phyloP scores from a whole-genome alignment of 2,797 vertebrate genomes.

The Gastrophryne carolinensis region DNA sequence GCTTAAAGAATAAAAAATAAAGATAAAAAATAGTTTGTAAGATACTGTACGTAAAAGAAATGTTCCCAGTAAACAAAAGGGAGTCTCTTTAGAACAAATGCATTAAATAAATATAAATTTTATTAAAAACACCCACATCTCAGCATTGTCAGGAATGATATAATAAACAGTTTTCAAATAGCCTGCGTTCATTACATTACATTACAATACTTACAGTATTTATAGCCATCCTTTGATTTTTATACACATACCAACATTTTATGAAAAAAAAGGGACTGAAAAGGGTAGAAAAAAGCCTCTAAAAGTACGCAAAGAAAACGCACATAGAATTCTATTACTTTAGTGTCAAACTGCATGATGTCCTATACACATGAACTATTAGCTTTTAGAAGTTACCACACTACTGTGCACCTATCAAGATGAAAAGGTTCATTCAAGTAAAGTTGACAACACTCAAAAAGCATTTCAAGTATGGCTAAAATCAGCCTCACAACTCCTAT shows the following conservation, averaged over 20 bases:
- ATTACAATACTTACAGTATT: conserved; percentile 99
- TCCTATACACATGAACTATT: conserved; percentile 81
- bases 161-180: conserved; percentile 99
- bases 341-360: conserved; percentile 94
- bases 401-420: conserved; percentile 79
- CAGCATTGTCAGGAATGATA: conserved; percentile 99
- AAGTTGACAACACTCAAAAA: conserved; percentile 87
- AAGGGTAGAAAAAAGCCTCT: conserved; percentile 53
- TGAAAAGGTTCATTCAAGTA: conserved; percentile 96
- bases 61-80: conserved; percentile 47
- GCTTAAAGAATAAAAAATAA: no score
- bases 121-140: conserved; percentile 99
- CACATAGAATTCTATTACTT: conserved; percentile 76
- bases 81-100: conserved; percentile 63
- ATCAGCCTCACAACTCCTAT: conserved; percentile 84
- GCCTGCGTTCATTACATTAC: conserved; percentile 99
- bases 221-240: conserved; percentile 86
- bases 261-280: conserved; percentile 70
- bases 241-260: conserved; percentile 83
- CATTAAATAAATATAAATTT: conserved; percentile 99
- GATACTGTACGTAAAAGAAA: not conserved
- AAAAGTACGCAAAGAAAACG: conserved; percentile 80
- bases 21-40: no score
- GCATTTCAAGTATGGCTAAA: conserved; percentile 98
- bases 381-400: conserved; percentile 83